Conservation (phyloP, 2,797 vertebrate genomes). For the Buphagus erythrorhynchus region DNA sequence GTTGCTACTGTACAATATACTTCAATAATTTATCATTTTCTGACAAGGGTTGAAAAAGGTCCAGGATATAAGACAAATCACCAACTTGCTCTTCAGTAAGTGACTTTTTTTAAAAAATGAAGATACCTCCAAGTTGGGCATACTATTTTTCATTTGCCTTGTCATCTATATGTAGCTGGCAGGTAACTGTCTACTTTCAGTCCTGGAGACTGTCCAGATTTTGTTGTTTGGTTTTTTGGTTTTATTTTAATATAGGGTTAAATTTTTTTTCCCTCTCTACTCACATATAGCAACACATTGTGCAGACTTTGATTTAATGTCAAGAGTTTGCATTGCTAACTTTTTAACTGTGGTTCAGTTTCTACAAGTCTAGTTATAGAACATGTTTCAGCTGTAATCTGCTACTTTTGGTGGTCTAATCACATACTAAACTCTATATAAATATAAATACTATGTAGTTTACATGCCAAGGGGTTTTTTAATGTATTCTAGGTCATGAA, state of each 20-base stretch:
- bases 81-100: conserved; percentile 44
- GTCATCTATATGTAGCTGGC: background rate
- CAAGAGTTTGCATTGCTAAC: background rate
- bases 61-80: conserved; percentile 49
- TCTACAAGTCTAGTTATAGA: background rate
- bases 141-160: conserved; percentile 34
- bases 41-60: conserved; percentile 54
- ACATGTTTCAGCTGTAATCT: background rate
- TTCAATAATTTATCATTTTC: conserved; percentile 59
- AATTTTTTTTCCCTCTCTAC: background rate
- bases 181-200: background rate
- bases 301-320: background rate
- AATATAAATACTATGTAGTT: background rate
- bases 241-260: background rate
- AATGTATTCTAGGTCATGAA: background rate
- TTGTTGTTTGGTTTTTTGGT: background rate
- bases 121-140: background rate
- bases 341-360: background rate
- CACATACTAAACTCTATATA: background rate
- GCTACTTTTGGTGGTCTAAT: background rate
- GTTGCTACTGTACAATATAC: conserved; percentile 1
- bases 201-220: background rate
- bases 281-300: background rate
- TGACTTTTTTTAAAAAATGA: conserved; percentile 27
- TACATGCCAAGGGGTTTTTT: background rate